phyloP scores from a whole-genome alignment of 2,888 invertebrate genomes.

The Limnephilus rhombicus region DNA sequence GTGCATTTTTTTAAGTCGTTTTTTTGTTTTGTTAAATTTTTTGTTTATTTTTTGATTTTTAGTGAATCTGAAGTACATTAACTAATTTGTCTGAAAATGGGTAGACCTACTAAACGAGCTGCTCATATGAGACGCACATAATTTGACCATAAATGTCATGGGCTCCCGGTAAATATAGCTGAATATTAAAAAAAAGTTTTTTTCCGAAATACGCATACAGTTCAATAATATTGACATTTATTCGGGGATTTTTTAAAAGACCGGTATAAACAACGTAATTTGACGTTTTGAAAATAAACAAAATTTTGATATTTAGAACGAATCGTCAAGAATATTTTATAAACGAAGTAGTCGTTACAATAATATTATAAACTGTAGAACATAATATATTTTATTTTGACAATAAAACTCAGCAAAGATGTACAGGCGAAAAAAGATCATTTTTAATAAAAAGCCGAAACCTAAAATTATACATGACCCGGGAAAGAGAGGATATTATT shows the following conservation, averaged over 20 bases:
- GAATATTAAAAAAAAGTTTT: background rate
- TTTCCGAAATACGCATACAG: background rate
- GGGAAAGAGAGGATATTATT: slow-evolving; percentile 79
- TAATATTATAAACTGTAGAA: background rate
- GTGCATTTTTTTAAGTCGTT: no score
- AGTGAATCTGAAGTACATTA: no score
- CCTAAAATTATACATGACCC: slow-evolving; percentile 1
- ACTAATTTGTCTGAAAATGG: no score
- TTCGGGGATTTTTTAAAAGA: background rate
- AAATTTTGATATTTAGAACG: background rate
- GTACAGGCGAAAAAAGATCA: slow-evolving; percentile 13
- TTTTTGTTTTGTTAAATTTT: no score
- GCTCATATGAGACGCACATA: no score
- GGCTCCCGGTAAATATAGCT: no score
- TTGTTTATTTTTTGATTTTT: no score
- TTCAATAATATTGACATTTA: background rate
- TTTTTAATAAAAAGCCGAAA: background rate
- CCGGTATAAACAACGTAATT: background rate
- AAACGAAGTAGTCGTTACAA: background rate
- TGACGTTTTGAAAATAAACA: background rate
- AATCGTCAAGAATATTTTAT: background rate
- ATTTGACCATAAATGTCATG: no score
- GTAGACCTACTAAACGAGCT: no score
- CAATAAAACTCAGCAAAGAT: background rate
- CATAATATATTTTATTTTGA: background rate